Evolutionary conservation across 2,113 vertebrate species (phyloP).

Genomic region (Andinoacara biseriatus): DNA sequence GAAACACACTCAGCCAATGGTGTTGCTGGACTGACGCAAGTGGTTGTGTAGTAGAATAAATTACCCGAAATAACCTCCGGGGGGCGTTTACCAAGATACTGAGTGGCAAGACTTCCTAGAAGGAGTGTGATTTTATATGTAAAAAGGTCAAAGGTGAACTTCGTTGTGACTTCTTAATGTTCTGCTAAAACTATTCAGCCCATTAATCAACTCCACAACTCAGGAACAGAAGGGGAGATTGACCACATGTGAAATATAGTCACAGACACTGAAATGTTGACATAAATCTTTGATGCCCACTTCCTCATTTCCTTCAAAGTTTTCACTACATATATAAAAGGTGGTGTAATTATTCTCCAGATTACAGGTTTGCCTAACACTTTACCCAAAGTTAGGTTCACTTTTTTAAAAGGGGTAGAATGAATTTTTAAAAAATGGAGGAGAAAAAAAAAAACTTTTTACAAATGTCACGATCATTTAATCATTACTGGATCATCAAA

Average conservation of each 20-base stretch:
- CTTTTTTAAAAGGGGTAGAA: neutral
- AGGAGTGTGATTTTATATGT: neutral
- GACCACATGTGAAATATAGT: neutral
- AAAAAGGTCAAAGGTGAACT: conserved; percentile 5
- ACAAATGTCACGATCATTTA: neutral
- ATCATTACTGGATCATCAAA: neutral
- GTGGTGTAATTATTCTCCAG: neutral
- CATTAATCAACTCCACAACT: neutral
- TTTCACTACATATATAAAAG: neutral
- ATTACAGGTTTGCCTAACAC: neutral
- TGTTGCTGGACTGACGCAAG: neutral
- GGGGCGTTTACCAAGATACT: neutral
- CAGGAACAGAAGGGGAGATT: neutral
- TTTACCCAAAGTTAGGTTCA: neutral
- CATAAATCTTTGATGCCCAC: neutral
- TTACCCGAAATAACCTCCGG: conserved; percentile 3
- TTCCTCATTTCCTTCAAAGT: neutral
- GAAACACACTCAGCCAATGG: neutral
- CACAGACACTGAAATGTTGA: neutral
- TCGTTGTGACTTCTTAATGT: neutral
- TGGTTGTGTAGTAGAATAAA: conserved; percentile 3
- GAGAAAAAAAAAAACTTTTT: too few relatives aligned
- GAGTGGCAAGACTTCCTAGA: neutral
- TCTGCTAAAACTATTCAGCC: conserved; percentile 6
- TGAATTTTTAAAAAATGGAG: neutral